phyloP scores from a whole-genome alignment of 2,797 vertebrate species.

The Xiphorhynchus erythropygius region DNA sequence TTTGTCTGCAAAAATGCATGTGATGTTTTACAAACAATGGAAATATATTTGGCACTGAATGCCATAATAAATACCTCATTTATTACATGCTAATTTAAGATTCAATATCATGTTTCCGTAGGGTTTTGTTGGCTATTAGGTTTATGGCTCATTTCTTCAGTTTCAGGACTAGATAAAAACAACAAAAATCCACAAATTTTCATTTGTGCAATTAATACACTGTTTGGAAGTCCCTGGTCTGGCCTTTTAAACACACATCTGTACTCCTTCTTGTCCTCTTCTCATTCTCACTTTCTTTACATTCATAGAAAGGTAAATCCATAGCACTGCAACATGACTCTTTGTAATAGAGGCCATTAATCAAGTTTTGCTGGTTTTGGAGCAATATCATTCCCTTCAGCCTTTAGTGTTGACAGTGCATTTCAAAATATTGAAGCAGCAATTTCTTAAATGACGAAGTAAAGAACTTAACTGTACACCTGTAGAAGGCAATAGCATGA shows the following conservation, averaged over 20 bases:
- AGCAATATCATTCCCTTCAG: background rate
- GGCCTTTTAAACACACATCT: background rate
- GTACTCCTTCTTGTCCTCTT: background rate
- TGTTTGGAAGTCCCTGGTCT: background rate
- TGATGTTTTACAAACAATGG: background rate
- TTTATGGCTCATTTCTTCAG: background rate
- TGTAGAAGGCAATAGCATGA: background rate
- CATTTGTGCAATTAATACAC: background rate
- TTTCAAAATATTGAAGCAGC: background rate
- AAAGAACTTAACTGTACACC: background rate
- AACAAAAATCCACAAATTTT: background rate
- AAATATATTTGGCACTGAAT: background rate
- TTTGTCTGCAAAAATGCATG: conserved; percentile 1
- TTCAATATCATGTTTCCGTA: background rate
- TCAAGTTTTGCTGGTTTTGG: background rate
- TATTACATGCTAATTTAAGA: background rate
- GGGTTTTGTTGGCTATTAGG: background rate
- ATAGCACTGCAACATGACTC: background rate
- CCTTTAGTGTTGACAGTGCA: background rate
- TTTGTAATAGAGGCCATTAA: background rate
- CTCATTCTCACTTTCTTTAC: background rate
- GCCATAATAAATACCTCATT: background rate
- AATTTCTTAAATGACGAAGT: background rate
- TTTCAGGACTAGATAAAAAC: background rate
- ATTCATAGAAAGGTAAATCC: background rate